Evolutionary conservation across 2,113 vertebrate species (phyloP).

Genomic region (Rhinolophus ferrumequinum): DNA sequence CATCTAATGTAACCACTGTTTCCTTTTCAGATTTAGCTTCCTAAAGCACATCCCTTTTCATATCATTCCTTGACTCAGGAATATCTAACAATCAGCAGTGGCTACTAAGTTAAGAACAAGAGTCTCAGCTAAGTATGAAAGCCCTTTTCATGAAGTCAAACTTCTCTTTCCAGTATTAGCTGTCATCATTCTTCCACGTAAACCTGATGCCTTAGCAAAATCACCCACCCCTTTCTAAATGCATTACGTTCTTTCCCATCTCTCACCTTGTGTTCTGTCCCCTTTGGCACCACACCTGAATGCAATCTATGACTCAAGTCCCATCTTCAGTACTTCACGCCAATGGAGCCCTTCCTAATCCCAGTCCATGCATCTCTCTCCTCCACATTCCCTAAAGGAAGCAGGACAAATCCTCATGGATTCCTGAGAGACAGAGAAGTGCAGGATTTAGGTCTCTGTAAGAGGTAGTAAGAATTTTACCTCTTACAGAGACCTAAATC

Average conservation of each 20-base stretch:
- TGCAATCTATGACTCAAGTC: background rate
- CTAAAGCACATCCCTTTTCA: background rate
- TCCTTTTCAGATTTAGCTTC: background rate
- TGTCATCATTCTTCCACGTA: background rate
- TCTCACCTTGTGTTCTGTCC: background rate
- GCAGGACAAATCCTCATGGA: background rate
- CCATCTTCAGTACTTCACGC: background rate
- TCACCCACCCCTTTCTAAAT: background rate
- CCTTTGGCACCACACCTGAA: background rate
- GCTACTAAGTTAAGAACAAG: background rate
- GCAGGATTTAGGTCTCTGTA: background rate
- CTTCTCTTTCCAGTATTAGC: background rate
- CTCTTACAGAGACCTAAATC: background rate
- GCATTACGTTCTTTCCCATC: background rate
- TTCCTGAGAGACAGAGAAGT: background rate
- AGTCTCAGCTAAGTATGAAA: background rate
- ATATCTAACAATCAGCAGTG: background rate
- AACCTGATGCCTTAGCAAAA: background rate
- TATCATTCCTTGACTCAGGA: background rate
- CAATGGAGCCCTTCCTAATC: background rate
- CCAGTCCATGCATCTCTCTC: background rate
- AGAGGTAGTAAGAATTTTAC: background rate
- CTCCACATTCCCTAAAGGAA: background rate
- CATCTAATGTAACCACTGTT: background rate
- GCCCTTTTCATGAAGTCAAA: background rate